Evolutionary conservation across 2,113 vertebrate species (phyloP), one percentile per base, ranked within the genome.

Genomic region (Cyanistes caeruleus): DNA sequence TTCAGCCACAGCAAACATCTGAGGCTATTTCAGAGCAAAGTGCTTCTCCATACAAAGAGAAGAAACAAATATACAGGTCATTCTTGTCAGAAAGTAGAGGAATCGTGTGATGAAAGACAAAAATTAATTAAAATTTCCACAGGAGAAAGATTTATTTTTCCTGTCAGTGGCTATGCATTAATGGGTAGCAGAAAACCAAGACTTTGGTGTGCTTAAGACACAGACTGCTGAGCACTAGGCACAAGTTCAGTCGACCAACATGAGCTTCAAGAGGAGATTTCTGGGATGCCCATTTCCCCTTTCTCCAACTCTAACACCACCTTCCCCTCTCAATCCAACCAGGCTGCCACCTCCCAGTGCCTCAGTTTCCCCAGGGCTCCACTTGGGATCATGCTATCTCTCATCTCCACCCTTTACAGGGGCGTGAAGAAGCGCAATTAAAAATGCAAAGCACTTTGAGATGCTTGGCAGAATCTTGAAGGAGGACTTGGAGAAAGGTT

Each of bases 371-470:
- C 93, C 43, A 37, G 44, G 13, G 44, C 76, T 78, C 52, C 3
- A 1, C 11, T 63, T 76, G 52, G 3, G 9, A 51, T 48, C 0
- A 0, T 43, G 14, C 19, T 85, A 15, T 87, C 88, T 88, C 72
- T 87, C 83, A 77, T 78, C 83, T 89, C 76, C 44, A 14, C 59
- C 63, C 83, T 79, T 89, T 48, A 43, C 33, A 87, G 21, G 51
- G 68, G 56, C 0, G 0, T 82, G 81, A 84, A 95, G 68, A 48
- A 76, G 48, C 0, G 0, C 63, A 95, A 94, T 95, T 97, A 73
- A 79, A 94, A 64, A 94, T 79, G 91, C 84, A 95, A 95, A 96
- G 56, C 69, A 82, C 58, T 89, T 82, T 46, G 56, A 91, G 80
- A 72, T 91, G 60, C 16, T 92, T 93, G 92, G 88, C 86, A 89